These are phyloP conservation scores for Zosterops japonicus DNA, from an alignment of 2,113 vertebrate species.

Conservation along the genomic window DNA sequence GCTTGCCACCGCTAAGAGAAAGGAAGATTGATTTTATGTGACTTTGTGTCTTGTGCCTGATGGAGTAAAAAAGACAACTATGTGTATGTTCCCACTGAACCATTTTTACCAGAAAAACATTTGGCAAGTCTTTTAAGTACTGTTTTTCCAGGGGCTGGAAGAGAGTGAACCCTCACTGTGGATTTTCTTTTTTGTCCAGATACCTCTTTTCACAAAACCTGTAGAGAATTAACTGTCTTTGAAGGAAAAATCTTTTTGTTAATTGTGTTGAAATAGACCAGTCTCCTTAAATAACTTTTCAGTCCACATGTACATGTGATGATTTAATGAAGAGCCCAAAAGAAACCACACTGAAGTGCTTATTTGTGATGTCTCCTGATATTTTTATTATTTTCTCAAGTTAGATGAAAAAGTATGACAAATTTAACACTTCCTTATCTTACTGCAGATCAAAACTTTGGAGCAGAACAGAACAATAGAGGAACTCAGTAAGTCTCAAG, in stretches of 20 bases:
- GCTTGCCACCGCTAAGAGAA: not conserved
- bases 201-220: not conserved
- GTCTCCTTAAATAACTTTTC: not conserved
- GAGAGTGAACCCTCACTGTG: not conserved
- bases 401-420: not conserved
- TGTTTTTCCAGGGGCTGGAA: not conserved
- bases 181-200: not conserved
- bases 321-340: not conserved
- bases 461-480: slow-evolving; percentile 85
- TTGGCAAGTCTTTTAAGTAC: not conserved
- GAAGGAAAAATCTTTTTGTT: not conserved
- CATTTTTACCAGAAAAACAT: not conserved
- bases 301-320: not conserved
- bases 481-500: slow-evolving; percentile 80
- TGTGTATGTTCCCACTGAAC: not conserved
- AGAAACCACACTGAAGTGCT: not conserved
- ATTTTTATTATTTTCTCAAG: not conserved
- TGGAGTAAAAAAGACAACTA: not conserved
- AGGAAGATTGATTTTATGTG: not conserved
- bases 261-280: not conserved
- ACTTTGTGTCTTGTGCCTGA: not conserved
- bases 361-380: not conserved
- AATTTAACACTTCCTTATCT: not conserved
- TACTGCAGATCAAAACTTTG: slow-evolving; percentile 81
- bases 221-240: not conserved